A percentile compares a stretch with the other conserved stretches of the same genome.
phyloP scores from a whole-genome alignment of 2,888 invertebrate species.

The Mechanitis messenoides region DNA sequence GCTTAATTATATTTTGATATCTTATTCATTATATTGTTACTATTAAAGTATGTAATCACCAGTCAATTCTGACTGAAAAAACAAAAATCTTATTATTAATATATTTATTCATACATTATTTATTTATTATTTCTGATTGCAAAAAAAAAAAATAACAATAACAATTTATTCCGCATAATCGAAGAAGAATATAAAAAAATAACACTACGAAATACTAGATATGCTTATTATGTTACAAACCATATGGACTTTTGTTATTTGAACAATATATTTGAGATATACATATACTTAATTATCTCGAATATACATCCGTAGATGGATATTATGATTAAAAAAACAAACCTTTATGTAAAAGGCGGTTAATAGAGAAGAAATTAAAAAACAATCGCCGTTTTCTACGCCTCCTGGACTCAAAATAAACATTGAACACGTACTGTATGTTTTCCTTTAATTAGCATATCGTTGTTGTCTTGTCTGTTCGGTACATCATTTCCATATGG shows the following conservation, averaged over 20 bases:
- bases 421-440: conserved; percentile 55
- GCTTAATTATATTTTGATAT: too few relatives aligned
- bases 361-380: conserved; percentile 34
- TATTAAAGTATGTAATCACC: too few relatives aligned
- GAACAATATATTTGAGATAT: neutral
- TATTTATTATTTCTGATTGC: too few relatives aligned
- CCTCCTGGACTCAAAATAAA: conserved; percentile 64
- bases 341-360: conserved; percentile 12
- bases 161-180: too few relatives aligned
- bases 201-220: too few relatives aligned
- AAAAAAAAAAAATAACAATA: too few relatives aligned
- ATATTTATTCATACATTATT: too few relatives aligned
- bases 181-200: too few relatives aligned
- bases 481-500: conserved; percentile 74
- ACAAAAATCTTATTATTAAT: too few relatives aligned
- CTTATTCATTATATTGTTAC: neutral
- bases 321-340: conserved; percentile 6
- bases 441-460: conserved; percentile 76
- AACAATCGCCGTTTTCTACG: conserved; percentile 43
- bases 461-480: conserved; percentile 71
- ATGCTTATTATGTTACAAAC: too few relatives aligned
- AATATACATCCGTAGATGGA: neutral
- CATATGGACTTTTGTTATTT: conserved; percentile 7
- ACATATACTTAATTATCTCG: neutral
- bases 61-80: too few relatives aligned